Evolutionary conservation across 23 tunicate species (phyloP).

Genomic region (Diplosoma virens): DNA sequence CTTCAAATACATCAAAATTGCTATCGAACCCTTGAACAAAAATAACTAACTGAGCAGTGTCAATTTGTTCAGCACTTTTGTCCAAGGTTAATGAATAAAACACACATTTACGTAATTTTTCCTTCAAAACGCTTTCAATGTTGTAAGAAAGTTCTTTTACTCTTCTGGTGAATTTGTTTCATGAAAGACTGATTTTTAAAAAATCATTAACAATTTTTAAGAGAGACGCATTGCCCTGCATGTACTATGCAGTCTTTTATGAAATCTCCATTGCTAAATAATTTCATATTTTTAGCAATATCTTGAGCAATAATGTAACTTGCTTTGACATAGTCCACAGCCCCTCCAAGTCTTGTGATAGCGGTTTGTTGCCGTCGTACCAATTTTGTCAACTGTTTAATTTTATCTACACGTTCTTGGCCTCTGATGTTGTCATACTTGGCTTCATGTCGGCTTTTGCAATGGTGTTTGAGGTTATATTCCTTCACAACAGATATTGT

Average conservation of each 20-base stretch:
- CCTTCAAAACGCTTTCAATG: background rate
- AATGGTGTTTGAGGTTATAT: conserved; percentile 5
- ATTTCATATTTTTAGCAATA: background rate
- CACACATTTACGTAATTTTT: background rate
- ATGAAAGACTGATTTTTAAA: background rate
- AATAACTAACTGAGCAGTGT: background rate
- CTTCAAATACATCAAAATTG: background rate
- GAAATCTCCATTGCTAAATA: background rate
- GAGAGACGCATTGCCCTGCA: background rate
- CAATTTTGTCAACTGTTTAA: background rate
- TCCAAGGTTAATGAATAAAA: background rate
- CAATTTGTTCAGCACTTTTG: background rate
- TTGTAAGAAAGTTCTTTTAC: background rate
- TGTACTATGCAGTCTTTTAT: background rate
- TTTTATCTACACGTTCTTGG: background rate
- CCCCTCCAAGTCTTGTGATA: background rate
- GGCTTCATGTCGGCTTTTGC: background rate
- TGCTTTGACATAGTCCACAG: background rate
- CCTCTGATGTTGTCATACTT: background rate
- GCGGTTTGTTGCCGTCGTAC: conserved; percentile 7
- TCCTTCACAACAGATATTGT: background rate
- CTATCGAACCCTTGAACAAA: background rate
- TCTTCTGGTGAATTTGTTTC: background rate
- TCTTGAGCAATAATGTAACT: background rate
- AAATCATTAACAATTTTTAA: background rate